A percentile compares a stretch with the other conserved stretches of the same genome.
Evolutionary conservation across 2,888 invertebrate genomes (phyloP).

Genomic region (Sisyra terminalis): DNA sequence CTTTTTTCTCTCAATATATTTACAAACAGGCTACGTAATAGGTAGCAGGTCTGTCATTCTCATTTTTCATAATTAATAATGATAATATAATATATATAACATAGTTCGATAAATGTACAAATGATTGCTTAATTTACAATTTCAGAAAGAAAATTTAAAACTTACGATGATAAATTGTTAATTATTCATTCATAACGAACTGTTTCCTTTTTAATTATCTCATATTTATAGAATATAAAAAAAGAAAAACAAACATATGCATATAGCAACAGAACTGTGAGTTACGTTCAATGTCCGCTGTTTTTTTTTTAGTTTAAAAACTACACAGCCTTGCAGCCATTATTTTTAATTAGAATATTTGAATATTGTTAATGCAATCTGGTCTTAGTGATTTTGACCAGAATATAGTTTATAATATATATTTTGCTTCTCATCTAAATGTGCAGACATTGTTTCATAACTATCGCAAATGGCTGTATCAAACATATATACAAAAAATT

Average conservation of each 20-base stretch:
- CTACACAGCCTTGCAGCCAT: conserved; percentile 3
- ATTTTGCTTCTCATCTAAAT: too few relatives aligned
- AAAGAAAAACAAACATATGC: conserved; percentile 9
- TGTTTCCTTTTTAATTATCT: neutral
- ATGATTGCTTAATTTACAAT: too few relatives aligned
- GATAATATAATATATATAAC: too few relatives aligned
- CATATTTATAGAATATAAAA: neutral
- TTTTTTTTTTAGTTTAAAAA: conserved; percentile 3
- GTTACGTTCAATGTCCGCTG: conserved; percentile 20
- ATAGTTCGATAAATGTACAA: too few relatives aligned
- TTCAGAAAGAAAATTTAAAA: too few relatives aligned
- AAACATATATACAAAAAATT: conserved; percentile 4
- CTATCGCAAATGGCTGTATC: conserved; percentile 3
- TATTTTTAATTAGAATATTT: too few relatives aligned
- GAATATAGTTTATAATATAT: too few relatives aligned
- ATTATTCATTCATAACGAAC: conserved; percentile 1
- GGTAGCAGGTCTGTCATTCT: too few relatives aligned
- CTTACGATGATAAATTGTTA: neutral
- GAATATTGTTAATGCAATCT: too few relatives aligned
- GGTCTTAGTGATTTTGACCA: too few relatives aligned
- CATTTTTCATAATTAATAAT: too few relatives aligned
- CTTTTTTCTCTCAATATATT: conserved; percentile 1
- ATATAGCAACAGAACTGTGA: conserved; percentile 23
- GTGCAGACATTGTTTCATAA: conserved; percentile 1
- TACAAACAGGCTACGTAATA: neutral